These are phyloP conservation scores for Drosophila leontia DNA, from an alignment of 1,140 invertebrate genomes.

Conservation along the genomic window DNA sequence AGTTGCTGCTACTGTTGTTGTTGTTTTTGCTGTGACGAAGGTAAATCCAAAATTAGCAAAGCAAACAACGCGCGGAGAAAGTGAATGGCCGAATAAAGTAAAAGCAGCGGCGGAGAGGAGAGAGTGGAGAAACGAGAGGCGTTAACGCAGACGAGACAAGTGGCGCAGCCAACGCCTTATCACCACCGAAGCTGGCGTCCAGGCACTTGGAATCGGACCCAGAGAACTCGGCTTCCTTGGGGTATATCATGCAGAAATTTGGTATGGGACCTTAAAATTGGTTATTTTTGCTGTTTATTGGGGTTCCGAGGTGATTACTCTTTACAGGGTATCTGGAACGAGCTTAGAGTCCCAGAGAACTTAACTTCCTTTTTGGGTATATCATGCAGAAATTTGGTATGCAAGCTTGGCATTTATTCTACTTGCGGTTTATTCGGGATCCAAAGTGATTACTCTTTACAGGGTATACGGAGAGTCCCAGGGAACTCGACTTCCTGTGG, in stretches of 20 bases:
- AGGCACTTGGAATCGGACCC: background rate
- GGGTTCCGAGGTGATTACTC: background rate
- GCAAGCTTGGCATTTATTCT: background rate
- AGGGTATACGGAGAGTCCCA: background rate
- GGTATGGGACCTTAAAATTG: background rate
- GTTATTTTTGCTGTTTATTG: background rate
- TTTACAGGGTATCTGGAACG: background rate
- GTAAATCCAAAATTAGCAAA: conserved; percentile 74
- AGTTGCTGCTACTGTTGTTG: background rate
- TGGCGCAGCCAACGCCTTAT: conserved; percentile 69
- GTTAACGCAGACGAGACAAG: conserved; percentile 41
- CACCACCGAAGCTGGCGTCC: conserved; percentile 5
- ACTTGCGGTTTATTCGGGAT: background rate
- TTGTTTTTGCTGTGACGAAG: conserved; percentile 27
- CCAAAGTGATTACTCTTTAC: background rate
- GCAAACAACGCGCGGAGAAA: conserved; percentile 76
- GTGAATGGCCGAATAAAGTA: conserved; percentile 78
- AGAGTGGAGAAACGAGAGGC: conserved; percentile 2
- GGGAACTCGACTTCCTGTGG: background rate
- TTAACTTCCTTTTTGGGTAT: background rate
- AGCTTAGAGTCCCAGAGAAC: background rate
- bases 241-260: background rate
- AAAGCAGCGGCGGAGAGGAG: conserved; percentile 55
- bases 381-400: background rate
- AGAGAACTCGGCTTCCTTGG: background rate